phyloP scores from a whole-genome alignment of 2,113 vertebrate species.

The Solea solea region DNA sequence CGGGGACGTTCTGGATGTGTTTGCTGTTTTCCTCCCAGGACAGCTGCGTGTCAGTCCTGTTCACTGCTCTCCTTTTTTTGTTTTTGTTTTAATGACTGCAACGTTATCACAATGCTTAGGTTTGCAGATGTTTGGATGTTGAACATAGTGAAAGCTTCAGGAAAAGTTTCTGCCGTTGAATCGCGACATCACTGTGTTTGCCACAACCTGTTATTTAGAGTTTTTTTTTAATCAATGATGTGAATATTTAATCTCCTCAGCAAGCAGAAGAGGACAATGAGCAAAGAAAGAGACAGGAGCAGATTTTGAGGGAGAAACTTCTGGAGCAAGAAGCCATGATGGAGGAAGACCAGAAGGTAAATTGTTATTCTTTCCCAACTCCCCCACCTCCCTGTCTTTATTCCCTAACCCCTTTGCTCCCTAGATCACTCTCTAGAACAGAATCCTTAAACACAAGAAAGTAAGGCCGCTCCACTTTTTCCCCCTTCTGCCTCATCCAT shows the following conservation, averaged over 20 bases:
- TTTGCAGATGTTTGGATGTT: neutral
- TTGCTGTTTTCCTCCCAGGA: neutral
- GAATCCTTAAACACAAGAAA: constrained; percentile 14
- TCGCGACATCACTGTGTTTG: neutral
- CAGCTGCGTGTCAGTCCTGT: constrained; percentile 10
- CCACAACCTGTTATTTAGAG: neutral
- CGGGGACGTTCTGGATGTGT: neutral
- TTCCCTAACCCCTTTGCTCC: too few relatives aligned
- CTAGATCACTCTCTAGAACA: constrained; percentile 5
- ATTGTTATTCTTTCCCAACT: neutral
- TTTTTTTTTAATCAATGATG: neutral
- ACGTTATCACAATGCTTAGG: neutral
- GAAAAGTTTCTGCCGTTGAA: neutral
- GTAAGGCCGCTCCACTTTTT: too few relatives aligned
- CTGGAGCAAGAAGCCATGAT: constrained; percentile 93
- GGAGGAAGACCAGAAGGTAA: constrained; percentile 91
- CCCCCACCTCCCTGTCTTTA: neutral
- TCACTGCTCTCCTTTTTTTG: neutral
- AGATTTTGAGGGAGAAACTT: constrained; percentile 93
- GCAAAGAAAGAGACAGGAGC: constrained; percentile 90
- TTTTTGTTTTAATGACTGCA: neutral
- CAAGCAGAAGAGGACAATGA: constrained; percentile 96
- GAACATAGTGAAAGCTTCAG: neutral
- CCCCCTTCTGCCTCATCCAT: too few relatives aligned
- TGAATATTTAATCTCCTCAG: constrained; percentile 67